These are phyloP conservation scores for Gastrophryne carolinensis DNA, from an alignment of 2,797 vertebrate species.

Conservation along the genomic window DNA sequence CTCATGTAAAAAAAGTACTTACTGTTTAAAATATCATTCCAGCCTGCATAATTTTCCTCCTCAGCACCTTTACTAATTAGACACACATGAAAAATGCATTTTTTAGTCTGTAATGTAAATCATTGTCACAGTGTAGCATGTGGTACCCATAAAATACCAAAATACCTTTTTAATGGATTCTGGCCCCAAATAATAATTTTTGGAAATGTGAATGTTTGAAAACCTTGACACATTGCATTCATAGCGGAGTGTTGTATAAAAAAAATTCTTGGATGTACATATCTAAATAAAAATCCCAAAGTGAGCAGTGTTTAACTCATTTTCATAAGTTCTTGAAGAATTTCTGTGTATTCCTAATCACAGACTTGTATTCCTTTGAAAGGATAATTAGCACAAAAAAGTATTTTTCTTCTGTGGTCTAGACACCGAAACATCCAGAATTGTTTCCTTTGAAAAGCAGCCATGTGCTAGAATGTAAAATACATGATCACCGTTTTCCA, in stretches of 20 bases:
- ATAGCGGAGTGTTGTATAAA: not conserved
- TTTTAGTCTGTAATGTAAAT: not conserved
- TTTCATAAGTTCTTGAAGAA: slow-evolving; percentile 17
- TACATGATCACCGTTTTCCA: slow-evolving; percentile 66
- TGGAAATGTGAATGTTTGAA: slow-evolving; percentile 3
- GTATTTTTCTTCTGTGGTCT: slow-evolving; percentile 77
- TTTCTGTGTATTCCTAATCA: slow-evolving; percentile 33
- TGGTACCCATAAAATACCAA: slow-evolving; percentile 10
- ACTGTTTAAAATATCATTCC: not conserved
- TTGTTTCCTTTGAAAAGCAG: slow-evolving; percentile 78
- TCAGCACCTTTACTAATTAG: not conserved
- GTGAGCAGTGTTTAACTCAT: slow-evolving; percentile 7
- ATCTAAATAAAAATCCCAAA: slow-evolving; percentile 17
- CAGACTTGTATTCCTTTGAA: slow-evolving; percentile 62
- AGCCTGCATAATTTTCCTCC: not conserved
- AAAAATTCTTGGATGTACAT: not conserved
- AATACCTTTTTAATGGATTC: slow-evolving; percentile 20
- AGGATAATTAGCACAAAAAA: slow-evolving; percentile 74
- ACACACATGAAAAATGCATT: not conserved
- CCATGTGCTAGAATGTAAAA: slow-evolving; percentile 68
- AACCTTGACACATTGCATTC: not conserved
- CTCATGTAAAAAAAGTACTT: not conserved
- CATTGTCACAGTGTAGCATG: not conserved
- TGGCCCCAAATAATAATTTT: not conserved
- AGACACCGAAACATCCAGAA: slow-evolving; percentile 80